Percentiles rank a stretch among this genome's conserved stretches.
phyloP scores from a whole-genome alignment of 2,797 vertebrate genomes.

The Astyanax mexicanus region DNA sequence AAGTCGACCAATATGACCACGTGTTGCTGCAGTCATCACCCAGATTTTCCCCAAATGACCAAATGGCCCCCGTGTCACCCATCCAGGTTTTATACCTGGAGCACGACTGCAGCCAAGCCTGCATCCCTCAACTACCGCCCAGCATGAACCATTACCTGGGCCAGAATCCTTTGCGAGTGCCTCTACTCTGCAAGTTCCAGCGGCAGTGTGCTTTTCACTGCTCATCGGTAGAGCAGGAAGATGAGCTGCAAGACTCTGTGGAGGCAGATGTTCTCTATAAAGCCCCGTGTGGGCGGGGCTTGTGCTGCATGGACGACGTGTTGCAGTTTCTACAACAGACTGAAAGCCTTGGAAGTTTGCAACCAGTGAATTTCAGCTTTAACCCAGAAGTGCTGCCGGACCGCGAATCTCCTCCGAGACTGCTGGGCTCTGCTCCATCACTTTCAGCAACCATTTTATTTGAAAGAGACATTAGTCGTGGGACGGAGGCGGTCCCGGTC shows the following conservation, averaged over 20 bases:
- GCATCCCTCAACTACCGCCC: conserved; percentile 69
- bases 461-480: conserved; percentile 87
- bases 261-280: conserved; percentile 81
- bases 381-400: conserved; percentile 80
- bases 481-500: conserved; percentile 83
- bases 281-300: conserved; percentile 87
- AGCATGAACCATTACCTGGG: conserved; percentile 68
- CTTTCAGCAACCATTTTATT: conserved; percentile 66
- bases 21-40: conserved; percentile 45
- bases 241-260: neutral
- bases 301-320: conserved; percentile 84
- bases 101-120: conserved; percentile 75
- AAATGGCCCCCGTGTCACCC: conserved; percentile 51
- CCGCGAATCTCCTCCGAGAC: conserved; percentile 36
- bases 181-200: conserved; percentile 85
- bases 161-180: conserved; percentile 88
- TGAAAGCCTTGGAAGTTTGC: conserved; percentile 80
- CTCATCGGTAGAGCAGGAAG: conserved; percentile 39
- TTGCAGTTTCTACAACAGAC: conserved; percentile 83
- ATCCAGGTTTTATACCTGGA: conserved; percentile 56
- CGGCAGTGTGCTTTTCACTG: conserved; percentile 77
- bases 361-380: conserved; percentile 91
- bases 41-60: conserved; percentile 53
- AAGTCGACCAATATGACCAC: conserved; percentile 2
- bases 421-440: conserved; percentile 51